Evolutionary conservation across 2,113 vertebrate species (phyloP).

Genomic region (Protobothrops flavoviridis): DNA sequence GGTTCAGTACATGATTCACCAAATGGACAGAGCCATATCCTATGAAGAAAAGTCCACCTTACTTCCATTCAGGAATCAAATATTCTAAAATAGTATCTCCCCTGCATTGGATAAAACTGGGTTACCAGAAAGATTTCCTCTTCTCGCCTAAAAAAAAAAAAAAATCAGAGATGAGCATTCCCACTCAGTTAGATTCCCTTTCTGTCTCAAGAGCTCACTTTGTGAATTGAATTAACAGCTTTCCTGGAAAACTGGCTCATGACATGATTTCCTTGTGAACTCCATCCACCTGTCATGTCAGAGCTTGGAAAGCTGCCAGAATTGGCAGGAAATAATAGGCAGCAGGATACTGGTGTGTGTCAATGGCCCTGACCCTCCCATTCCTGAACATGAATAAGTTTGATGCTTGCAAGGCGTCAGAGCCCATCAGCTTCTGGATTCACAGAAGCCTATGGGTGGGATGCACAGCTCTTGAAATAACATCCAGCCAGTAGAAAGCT

Average conservation of each 20-base stretch:
- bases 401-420: constrained; percentile 61
- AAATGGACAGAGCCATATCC: not conserved
- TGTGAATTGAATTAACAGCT: constrained; percentile 72
- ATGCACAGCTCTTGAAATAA: constrained; percentile 63
- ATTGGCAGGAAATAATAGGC: constrained; percentile 85
- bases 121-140: not conserved
- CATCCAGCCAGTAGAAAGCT: constrained; percentile 41
- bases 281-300: constrained; percentile 83
- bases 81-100: not conserved
- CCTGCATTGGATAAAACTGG: not conserved
- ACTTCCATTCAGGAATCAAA: not conserved
- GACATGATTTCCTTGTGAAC: constrained; percentile 79
- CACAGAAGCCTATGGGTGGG: constrained; percentile 62
- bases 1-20: not conserved
- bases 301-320: constrained; percentile 73
- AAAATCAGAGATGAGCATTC: not conserved
- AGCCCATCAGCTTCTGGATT: constrained; percentile 51
- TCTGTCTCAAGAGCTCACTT: constrained; percentile 49
- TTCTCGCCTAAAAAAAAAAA: not conserved
- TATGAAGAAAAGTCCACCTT: not conserved
- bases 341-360: constrained; percentile 83
- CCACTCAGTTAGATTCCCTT: constrained; percentile 54
- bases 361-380: constrained; percentile 81
- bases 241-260: constrained; percentile 80
- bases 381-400: constrained; percentile 80